phyloP scores from a whole-genome alignment of 2,888 invertebrate species.

The Cyclophora punctaria region DNA sequence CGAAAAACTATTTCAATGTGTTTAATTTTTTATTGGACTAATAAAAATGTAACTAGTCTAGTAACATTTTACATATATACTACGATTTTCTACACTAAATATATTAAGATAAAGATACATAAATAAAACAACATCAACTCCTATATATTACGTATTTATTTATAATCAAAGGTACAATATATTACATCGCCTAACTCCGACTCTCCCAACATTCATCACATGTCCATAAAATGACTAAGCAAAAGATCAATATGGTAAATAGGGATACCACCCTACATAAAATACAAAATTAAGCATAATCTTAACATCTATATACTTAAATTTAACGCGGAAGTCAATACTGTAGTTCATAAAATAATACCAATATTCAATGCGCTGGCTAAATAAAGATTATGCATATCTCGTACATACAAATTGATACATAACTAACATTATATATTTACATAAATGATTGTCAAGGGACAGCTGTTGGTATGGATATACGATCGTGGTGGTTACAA shows the following conservation, averaged over 20 bases:
- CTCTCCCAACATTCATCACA: constrained; percentile 59
- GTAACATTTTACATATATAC: too few relatives aligned
- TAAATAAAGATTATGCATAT: constrained; percentile 64
- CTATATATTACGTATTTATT: constrained; percentile 75
- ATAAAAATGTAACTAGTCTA: too few relatives aligned
- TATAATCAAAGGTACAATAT: constrained; percentile 75
- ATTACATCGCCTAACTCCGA: constrained; percentile 69
- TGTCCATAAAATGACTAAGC: constrained; percentile 65
- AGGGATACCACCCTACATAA: constrained; percentile 57
- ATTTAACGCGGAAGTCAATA: constrained; percentile 68
- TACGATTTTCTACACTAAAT: too few relatives aligned
- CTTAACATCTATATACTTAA: constrained; percentile 59
- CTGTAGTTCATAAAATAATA: constrained; percentile 65
- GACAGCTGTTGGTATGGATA: not conserved
- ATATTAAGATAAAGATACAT: too few relatives aligned
- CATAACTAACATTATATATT: constrained; percentile 38
- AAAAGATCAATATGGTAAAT: constrained; percentile 64
- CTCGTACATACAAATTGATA: constrained; percentile 23
- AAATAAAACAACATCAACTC: constrained; percentile 41
- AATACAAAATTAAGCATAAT: constrained; percentile 69
- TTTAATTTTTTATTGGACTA: too few relatives aligned
- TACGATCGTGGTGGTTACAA: not conserved
- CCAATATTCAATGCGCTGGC: constrained; percentile 49
- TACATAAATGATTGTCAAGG: constrained; percentile 18
- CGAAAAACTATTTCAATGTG: not conserved